Conservation (phyloP, 2,888 invertebrate species). For the Drosophila prostipennis region DNA sequence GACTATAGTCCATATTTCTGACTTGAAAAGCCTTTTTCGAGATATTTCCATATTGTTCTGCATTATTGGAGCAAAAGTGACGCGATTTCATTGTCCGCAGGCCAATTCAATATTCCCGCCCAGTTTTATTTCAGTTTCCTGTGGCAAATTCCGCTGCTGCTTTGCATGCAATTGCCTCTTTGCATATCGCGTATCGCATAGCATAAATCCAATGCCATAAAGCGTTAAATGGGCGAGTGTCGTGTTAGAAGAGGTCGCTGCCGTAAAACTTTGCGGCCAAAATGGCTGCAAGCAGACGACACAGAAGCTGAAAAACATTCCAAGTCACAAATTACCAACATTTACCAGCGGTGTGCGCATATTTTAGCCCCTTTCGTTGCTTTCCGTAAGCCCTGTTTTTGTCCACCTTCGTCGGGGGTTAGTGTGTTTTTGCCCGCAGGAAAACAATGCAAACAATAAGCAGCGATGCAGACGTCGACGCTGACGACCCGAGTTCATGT, state of each 20-base stretch:
- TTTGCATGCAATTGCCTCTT: constrained; percentile 54
- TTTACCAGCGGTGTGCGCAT: constrained; percentile 68
- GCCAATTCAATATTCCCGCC: constrained; percentile 23
- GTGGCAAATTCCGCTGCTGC: constrained; percentile 48
- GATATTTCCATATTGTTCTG: not conserved
- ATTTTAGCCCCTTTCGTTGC: constrained; percentile 55
- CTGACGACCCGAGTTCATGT: constrained; percentile 55
- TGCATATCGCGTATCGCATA: constrained; percentile 53
- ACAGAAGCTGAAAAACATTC: constrained; percentile 39
- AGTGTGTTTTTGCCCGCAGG: constrained; percentile 18
- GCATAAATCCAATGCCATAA: constrained; percentile 49
- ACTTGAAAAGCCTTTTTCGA: not conserved
- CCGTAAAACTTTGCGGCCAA: constrained; percentile 28
- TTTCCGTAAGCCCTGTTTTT: constrained; percentile 37
- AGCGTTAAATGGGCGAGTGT: constrained; percentile 57
- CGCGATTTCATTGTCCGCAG: constrained; percentile 5
- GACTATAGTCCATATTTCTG: too few species aligned
- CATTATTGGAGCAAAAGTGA: not conserved
- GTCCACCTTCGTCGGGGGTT: constrained; percentile 30
- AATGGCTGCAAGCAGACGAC: constrained; percentile 17
- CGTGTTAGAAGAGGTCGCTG: constrained; percentile 34
- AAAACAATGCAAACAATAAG: constrained; percentile 51
- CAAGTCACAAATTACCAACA: constrained; percentile 72
- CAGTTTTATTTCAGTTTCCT: constrained; percentile 47
- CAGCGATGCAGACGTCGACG: constrained; percentile 42